Evolutionary conservation across 2,113 vertebrate genomes (phyloP), one percentile per base, ranked within the genome.

Genomic region (Benthochromis sp.): DNA sequence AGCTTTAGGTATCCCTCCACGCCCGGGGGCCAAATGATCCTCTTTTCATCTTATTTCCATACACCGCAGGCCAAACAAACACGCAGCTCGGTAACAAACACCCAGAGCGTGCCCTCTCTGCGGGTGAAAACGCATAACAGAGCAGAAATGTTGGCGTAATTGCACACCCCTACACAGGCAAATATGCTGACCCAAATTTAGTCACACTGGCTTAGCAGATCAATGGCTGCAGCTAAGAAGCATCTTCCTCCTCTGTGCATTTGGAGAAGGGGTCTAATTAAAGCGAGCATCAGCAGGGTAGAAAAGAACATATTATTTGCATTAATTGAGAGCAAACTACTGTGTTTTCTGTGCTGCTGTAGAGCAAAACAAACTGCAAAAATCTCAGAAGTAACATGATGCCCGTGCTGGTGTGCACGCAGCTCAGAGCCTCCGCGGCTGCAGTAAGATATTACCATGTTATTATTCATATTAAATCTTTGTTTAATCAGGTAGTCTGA

Each of bases 151-250:
- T 34, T 53, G 84, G 84, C 47, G 85, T 78, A 80, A 88, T 79
- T 81, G 79, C 63, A 59, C 27, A 34, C 24, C 59, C n/a, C 4
- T 21, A 34, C 84, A 57, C 36, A 17, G 73, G 83, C 84, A 90
- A 88, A 94, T 71, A 88, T 17, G 86, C 89, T 93, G 92, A 92
- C 91, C 87, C 92, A 94, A 81, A 95, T 93, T 82, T 90, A 87
- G 91, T 90, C 87, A 83, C 86, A 83, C 88, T 63, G 52, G 89
- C 90, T 92, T 59, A 81, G 84, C 45, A 5, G 90, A 90, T 92
- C 92, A 89, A 83, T 89, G 86, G 73, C 78, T 89, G 88, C 73
- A 55, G 90, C 89, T 81, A 19, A 84, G 84, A 31, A 81, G 83
- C 91, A 4, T 84, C 83, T 2, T 43, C 76, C 63, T 86, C 86